Base-by-base conservation (phyloP, 2,888 invertebrate species). In the Pollenia labialis region DNA sequence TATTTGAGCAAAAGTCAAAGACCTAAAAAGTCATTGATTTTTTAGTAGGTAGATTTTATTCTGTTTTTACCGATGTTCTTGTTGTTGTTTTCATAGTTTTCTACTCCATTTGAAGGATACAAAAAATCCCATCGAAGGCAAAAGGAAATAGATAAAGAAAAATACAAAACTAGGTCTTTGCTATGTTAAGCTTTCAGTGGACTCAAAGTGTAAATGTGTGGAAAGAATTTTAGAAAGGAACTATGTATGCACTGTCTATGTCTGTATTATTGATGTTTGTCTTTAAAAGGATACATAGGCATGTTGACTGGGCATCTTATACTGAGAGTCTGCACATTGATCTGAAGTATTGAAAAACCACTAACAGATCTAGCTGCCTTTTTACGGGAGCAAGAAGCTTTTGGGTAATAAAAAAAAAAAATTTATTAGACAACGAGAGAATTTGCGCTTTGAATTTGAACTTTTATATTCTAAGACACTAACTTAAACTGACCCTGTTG, bases 1-100 rank as follows among this genome's bases (percentile, higher is more conserved):
- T 68, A 52, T 68, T 69, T 62, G 46, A n/a, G 40, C 62, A 58
- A 81, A 85, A 74, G 75, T 81, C 81, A 81, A 85, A 85, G 85
- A 81, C 85, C 77, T 85, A 81, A 72, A 77, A 85, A 85, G 81
- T 81, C 81, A 85, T 77, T 77, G 81, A 85, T 81, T 85, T 81
- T 9, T 71, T 54, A 46, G 68, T 82, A 52, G 82, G 68, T 82
- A 52, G 81, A 68, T 68, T 16, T 68, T 44, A 52, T 75, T 60
- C 11, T 64, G 46, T 60, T 69, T 81, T 68, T 44, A 11, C 69
- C 56, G 9, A 56, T 56, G 40, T 16, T 54, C 16, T 82, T 64
- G 9, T 66, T 56, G 40, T 14, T 54, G 16, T 82, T 62, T 56
- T 74, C n/a, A 58, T 74, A 18, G 23, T 72, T 84, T 72, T 54